Evolutionary conservation across 2,113 vertebrate species (phyloP), one percentile per base, ranked within the genome.

Genomic region (Engystomops pustulosus): DNA sequence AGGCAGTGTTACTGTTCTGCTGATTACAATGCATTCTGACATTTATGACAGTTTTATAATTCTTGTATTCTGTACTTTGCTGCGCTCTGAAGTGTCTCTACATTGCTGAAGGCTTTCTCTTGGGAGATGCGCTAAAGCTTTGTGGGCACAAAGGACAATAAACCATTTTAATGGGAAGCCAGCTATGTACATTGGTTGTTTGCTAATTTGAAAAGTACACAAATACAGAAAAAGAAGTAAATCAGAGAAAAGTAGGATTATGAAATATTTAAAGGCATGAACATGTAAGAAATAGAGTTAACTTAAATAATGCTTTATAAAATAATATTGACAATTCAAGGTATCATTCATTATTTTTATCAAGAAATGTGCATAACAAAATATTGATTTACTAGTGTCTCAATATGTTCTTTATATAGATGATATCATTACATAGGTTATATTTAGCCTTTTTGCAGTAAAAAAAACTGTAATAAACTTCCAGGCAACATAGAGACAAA

Each of bases 41-140:
- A 91, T 91, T 88, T 90, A 88, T 93, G 93, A 92, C 91, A 92
- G 89, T 90, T 92, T 92, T 91, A 89, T 92, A 92, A 92, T 92
- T 93, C 88, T 90, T 88, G 36, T 91, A 44, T 88, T 89, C 86
- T 88, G 69, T 88, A 88, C 86, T 84, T 90, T 86, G 85, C 86
- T 87, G 87, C 89, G 86, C 60, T 92, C 75, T 91, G 87, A 92
- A 93, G 88, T 90, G 85, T 90, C 87, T 91, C 69, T 88, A 79
- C 71, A 91, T 88, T 90, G 88, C 88, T 91, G 70, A 89, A 87
- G 86, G 87, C 86, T 90, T 91, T 90, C 88, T 92, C 88, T 47
- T 86, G 84, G 86, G 89, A 90, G 92, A 91, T 89, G 49, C 53
- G 89, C 45, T 87, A 84, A 92, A 90, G 49, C 89, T 91, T 91